Conservation (phyloP, 2,888 invertebrate genomes). For the Diloba caeruleocephala region DNA sequence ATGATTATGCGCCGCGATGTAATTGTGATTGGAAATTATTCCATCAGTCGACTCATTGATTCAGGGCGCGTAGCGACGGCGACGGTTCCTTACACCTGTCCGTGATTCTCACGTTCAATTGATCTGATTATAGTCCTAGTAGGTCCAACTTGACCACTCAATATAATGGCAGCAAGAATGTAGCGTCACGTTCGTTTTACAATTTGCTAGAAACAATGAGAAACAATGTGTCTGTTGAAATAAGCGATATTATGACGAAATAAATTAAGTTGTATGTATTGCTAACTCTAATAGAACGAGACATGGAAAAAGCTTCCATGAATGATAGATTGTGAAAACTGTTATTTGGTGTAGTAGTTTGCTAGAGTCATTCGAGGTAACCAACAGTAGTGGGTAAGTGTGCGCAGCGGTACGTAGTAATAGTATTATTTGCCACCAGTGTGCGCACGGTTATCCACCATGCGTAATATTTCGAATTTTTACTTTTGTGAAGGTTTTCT, state of each 20-base stretch:
- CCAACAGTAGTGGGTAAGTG: too few relatives aligned
- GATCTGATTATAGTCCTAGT: constrained; percentile 26
- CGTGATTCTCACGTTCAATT: constrained; percentile 73
- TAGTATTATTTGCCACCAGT: too few relatives aligned
- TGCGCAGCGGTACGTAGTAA: too few relatives aligned
- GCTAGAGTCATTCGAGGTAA: too few relatives aligned
- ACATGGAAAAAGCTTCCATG: too few relatives aligned
- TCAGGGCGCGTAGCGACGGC: constrained; percentile 54
- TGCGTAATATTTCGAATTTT: too few relatives aligned
- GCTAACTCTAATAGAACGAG: too few relatives aligned
- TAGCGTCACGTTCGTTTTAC: constrained; percentile 27
- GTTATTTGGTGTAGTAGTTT: too few relatives aligned
- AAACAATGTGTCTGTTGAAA: not conserved
- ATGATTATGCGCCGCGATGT: constrained; percentile 28
- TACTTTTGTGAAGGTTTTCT: too few relatives aligned
- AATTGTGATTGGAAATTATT: constrained; percentile 44
- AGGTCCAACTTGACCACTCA: constrained; percentile 32
- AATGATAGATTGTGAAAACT: too few relatives aligned
- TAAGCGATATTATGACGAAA: not conserved
- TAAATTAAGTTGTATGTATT: too few relatives aligned
- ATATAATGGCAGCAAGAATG: constrained; percentile 20
- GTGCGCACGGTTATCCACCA: too few relatives aligned
- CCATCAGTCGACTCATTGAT: constrained; percentile 45
- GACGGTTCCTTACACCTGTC: constrained; percentile 72
- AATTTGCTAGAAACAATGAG: constrained; percentile 12